phyloP scores from a whole-genome alignment of 1,140 invertebrate genomes.

The Drosophila trapezifrons region DNA sequence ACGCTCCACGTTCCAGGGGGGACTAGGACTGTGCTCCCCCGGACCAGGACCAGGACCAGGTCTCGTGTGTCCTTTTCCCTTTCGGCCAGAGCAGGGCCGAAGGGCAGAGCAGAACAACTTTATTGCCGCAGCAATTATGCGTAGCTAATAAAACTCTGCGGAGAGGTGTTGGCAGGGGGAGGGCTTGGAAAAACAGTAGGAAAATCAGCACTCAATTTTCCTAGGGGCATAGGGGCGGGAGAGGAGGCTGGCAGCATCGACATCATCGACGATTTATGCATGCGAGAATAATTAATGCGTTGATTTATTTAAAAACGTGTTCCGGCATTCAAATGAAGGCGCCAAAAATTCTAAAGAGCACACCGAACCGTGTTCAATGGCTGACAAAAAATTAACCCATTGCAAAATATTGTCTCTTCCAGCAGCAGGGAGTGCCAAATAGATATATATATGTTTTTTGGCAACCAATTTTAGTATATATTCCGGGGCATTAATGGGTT shows the following conservation, averaged over 20 bases:
- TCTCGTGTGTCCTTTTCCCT: conserved; percentile 11
- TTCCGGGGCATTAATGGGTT: conserved; percentile 42
- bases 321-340: conserved; percentile 70
- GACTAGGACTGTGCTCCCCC: conserved; percentile 7
- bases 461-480: neutral
- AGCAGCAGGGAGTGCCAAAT: conserved; percentile 1
- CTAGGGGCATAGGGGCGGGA: neutral
- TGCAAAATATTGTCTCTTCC: conserved; percentile 2
- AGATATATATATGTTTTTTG: neutral
- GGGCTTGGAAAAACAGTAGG: neutral
- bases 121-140: conserved; percentile 80
- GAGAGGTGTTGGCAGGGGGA: conserved; percentile 5
- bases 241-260: conserved; percentile 48
- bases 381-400: conserved; percentile 58
- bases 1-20: conserved; percentile 45
- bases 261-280: conserved; percentile 70
- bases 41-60: neutral
- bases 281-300: conserved; percentile 74
- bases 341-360: conserved; percentile 25
- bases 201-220: conserved; percentile 25
- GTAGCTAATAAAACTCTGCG: conserved; percentile 73
- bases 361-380: conserved; percentile 1
- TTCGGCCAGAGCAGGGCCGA: conserved; percentile 2
- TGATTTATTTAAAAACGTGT: conserved; percentile 80
- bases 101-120: conserved; percentile 56